Evolutionary conservation across 2,888 invertebrate species (phyloP).

Genomic region (Galerucella pusilla): DNA sequence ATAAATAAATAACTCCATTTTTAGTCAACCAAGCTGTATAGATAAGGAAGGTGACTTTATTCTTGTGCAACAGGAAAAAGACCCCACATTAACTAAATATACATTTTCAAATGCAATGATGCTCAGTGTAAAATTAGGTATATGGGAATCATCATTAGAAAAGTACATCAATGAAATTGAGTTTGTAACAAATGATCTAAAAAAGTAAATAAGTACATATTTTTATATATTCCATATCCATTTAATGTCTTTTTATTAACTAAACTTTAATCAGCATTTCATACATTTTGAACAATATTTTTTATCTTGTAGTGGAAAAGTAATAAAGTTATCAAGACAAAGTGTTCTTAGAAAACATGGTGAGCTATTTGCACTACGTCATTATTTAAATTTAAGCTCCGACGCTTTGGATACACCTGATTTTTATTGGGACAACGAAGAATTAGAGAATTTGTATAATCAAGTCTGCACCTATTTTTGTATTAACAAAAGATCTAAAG

Average conservation of each 20-base stretch:
- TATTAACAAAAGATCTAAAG: constrained; percentile 85
- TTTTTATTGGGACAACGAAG: constrained; percentile 97
- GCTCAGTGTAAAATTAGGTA: constrained; percentile 91
- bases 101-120: constrained; percentile 95
- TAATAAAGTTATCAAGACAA: constrained; percentile 75
- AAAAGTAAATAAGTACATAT: constrained; percentile 58
- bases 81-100: constrained; percentile 80
- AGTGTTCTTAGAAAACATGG: constrained; percentile 85
- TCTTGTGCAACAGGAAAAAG: constrained; percentile 62
- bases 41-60: constrained; percentile 60
- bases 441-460: constrained; percentile 86
- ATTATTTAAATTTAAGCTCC: constrained; percentile 91
- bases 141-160: constrained; percentile 92
- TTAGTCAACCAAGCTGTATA: constrained; percentile 55
- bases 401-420: constrained; percentile 96
- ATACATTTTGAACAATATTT: background rate
- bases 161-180: constrained; percentile 86
- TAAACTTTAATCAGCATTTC: too few relatives aligned
- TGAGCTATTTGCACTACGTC: constrained; percentile 88
- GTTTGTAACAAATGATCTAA: constrained; percentile 82
- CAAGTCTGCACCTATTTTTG: constrained; percentile 86
- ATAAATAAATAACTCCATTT: constrained; percentile 10
- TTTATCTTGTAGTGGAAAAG: constrained; percentile 68
- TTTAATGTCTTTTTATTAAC: background rate
- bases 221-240: too few relatives aligned